Evolutionary conservation across 2,797 vertebrate genomes (phyloP), one percentile per base, ranked within the genome.

Genomic region (Simalia tracyae): DNA sequence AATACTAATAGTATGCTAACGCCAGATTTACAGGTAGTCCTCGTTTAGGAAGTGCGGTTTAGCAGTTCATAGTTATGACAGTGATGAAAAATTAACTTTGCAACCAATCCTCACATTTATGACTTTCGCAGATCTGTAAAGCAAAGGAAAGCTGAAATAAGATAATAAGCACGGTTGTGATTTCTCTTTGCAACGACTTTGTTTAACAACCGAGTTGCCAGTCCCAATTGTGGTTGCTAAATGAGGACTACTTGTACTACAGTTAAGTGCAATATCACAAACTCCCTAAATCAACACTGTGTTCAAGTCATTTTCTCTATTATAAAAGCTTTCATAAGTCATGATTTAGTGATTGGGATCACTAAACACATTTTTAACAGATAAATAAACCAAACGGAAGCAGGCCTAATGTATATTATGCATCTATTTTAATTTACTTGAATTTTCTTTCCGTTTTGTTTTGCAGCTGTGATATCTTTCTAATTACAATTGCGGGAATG

Each of bases 401-500:
- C 56, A 86, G 0, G 28, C 68, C 22, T 91, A 2, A 17, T 94
- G 68, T 31, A 36, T 68, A 31, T 66, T 92, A 92, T 3, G 94
- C 9, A 6, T 95, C 86, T 93, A 84, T 94, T 63, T 89, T 3
- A 68, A 56, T 90, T 91, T 90, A 17, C 36, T 17, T 95, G 68
- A 95, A 60, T 76, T 94, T 91, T 91, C 96, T 94, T 95, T 94
- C 94, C 93, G 95, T 72, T 92, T 93, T 31, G 94, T 96, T 92
- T 97, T 88, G 60, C 97, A 99, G 99, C 97, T 98, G 98, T 97
- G 98, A 99, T 96, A 98, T 98, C 93, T 98, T 99, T 95, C 98
- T 99, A 97, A 98, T 99, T 92, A 98, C 98, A 56, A 95, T 98
- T 17, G 98, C 99, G 6, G 98, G 99, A 94, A 98, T 99, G 98